Evolutionary conservation across 2,888 invertebrate species (phyloP).

Genomic region (Ectemnius cavifrons): DNA sequence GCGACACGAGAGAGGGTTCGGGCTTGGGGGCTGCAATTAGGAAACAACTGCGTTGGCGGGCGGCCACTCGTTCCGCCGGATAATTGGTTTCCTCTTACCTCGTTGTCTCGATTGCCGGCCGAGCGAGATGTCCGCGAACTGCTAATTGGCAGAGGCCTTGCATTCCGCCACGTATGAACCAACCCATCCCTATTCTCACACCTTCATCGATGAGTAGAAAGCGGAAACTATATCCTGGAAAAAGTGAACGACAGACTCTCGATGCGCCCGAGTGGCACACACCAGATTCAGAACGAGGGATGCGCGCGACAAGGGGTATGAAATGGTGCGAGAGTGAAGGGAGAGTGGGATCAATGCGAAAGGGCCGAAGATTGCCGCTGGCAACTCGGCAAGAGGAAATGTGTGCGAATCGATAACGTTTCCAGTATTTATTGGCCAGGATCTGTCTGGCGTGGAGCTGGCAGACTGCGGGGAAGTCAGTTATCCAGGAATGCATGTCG

Average conservation of each 20-base stretch:
- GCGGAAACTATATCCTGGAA: no score
- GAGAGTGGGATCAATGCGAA: no score
- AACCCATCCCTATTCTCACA: no score
- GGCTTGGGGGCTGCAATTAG: constrained; percentile 57
- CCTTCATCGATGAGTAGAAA: no score
- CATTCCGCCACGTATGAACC: constrained; percentile 37
- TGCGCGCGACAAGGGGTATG: no score
- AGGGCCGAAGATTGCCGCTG: no score
- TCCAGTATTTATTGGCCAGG: constrained; percentile 30
- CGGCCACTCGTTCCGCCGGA: constrained; percentile 55
- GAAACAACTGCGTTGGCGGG: constrained; percentile 64
- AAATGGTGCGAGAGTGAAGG: no score
- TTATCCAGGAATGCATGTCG: constrained; percentile 44
- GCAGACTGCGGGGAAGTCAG: constrained; percentile 15
- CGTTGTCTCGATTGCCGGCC: constrained; percentile 62
- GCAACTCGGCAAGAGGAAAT: background rate
- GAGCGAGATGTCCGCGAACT: constrained; percentile 53
- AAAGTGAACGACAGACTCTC: no score
- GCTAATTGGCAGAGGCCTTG: constrained; percentile 57
- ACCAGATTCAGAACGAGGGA: no score
- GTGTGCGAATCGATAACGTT: constrained; percentile 18
- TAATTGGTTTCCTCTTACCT: constrained; percentile 66
- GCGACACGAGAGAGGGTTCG: constrained; percentile 50
- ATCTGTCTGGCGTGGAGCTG: constrained; percentile 4
- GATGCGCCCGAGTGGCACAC: no score